Conservation (phyloP, 2,113 vertebrate species). For the Eubucco bourcierii region DNA sequence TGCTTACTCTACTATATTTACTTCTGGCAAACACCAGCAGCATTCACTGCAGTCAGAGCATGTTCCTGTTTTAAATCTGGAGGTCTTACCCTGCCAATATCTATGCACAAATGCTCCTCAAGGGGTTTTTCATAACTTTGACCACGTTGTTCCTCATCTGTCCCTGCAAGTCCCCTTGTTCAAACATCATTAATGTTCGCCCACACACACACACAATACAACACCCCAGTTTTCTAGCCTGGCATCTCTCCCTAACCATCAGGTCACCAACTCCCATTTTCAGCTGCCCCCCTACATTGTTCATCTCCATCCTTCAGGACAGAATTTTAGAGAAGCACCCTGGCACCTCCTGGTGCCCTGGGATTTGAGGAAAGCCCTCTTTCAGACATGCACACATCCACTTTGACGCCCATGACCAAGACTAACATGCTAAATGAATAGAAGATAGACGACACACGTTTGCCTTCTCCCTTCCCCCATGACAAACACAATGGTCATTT, state of each 20-base stretch:
- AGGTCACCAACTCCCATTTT: background rate
- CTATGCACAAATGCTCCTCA: background rate
- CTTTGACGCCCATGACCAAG: background rate
- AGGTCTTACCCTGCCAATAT: background rate
- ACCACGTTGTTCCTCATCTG: background rate
- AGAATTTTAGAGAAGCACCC: background rate
- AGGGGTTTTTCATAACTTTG: background rate
- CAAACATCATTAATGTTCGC: fast-evolving
- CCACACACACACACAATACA: background rate
- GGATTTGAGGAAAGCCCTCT: background rate
- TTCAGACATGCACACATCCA: background rate
- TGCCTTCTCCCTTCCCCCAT: background rate
- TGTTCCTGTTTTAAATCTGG: background rate
- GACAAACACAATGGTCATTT: background rate
- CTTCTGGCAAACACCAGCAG: background rate
- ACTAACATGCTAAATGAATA: background rate
- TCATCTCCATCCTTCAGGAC: background rate
- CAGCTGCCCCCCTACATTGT: background rate
- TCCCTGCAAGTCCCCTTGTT: background rate
- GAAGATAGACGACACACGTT: background rate
- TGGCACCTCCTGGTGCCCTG: background rate
- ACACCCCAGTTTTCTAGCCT: fast-evolving
- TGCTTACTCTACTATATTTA: conserved; percentile 64
- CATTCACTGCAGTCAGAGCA: background rate
- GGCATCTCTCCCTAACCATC: background rate